Evolutionary conservation across 1,140 invertebrate genomes (phyloP), one percentile per base, ranked within the genome.

Genomic region (Aphaenogaster floridana): DNA sequence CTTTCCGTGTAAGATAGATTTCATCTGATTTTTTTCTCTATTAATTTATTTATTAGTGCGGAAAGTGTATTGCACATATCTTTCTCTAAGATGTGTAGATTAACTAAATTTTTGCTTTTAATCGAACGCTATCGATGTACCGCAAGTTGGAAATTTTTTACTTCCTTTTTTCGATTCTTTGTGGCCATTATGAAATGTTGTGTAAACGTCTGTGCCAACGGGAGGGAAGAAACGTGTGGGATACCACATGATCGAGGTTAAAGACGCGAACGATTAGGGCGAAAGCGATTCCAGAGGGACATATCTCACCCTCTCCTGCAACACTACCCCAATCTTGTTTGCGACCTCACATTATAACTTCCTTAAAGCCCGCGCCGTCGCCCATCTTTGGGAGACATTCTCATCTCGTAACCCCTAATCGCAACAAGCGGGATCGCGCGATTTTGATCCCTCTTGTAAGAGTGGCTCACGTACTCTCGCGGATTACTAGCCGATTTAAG

Each of bases 331-430:
- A 91, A 92, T 93, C 91, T 92, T 91, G 88, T 92, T 93, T 91
- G 90, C 89, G 72, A 83, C 84, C 86, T 86, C 68, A 89, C 90
- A 92, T 92, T 93, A 93, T 93, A 94, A 93, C 90, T 93, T 92
- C 71, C 69, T 77, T 78, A 61, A 80, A 81, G 42, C 63, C 15
- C 17, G 48, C 28, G n/a, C 15, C 11, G 42, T 13, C 76, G 21
- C 36, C 39, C 64, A 34, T 83, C 80, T 68, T 72, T 57, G 17
- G 9, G 11, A 64, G 59, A 72, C 64, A 63, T 86, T 80, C 76
- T 81, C 61, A 39, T 79, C 48, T 48, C 34, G 21, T 36, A 50
- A 42, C 9, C 45, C 45, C 17, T 36, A 84, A 63, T 36, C 50
- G 80, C 36, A 77, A 64, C 83, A 57, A 74, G 79, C 61, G 17